Evolutionary conservation across 2,888 invertebrate species (phyloP).

Genomic region (Ditula angustiorana): DNA sequence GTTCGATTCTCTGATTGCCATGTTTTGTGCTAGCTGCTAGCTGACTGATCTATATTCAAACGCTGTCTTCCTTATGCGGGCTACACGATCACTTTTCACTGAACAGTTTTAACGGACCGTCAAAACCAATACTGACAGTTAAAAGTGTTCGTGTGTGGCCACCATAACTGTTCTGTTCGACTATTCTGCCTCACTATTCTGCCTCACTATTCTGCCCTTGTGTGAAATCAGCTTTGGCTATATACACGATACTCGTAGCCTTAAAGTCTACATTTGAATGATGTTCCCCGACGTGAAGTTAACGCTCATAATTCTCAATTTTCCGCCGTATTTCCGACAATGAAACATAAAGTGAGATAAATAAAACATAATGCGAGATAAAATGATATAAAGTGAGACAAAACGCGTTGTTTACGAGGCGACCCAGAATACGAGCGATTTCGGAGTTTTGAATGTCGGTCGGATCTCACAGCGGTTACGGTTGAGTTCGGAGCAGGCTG

Average conservation of each 20-base stretch:
- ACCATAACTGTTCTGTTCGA: no score
- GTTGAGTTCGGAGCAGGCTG: background rate
- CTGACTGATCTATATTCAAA: no score
- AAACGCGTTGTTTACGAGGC: background rate
- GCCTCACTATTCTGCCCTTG: no score
- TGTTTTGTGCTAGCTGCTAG: no score
- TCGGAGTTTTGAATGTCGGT: background rate
- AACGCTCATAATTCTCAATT: slow-evolving; percentile 11
- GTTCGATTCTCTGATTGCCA: no score
- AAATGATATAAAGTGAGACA: background rate
- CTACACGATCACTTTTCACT: no score
- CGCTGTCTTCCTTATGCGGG: no score
- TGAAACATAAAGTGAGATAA: slow-evolving; percentile 26
- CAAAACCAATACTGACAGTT: no score
- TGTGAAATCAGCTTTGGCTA: no score
- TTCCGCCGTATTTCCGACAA: slow-evolving; percentile 17
- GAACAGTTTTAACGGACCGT: no score
- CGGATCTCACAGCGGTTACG: background rate
- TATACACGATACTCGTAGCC: background rate
- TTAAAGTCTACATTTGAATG: slow-evolving; percentile 2
- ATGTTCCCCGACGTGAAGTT: background rate
- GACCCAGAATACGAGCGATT: background rate
- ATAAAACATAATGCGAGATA: slow-evolving; percentile 4
- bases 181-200: no score
- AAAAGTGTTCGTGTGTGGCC: no score